Percentiles rank a stretch among this genome's conserved stretches.
Conservation (phyloP, 2,113 vertebrate species). For the Peromyscus californicus region DNA sequence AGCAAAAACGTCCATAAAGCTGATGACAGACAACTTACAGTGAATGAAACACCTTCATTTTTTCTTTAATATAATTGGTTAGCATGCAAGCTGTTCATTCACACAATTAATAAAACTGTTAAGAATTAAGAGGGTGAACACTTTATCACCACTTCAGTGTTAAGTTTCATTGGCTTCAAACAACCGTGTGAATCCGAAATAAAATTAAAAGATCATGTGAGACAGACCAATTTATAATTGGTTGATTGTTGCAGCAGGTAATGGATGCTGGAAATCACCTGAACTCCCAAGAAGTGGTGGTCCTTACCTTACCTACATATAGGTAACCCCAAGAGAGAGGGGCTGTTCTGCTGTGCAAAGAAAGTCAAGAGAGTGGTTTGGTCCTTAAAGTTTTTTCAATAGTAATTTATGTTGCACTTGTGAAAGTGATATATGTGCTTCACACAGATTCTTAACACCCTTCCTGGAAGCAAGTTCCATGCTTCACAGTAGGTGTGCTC, state of each 20-base stretch:
- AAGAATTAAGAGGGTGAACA: slow-evolving; percentile 41
- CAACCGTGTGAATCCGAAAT: slow-evolving; percentile 61
- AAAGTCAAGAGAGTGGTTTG: slow-evolving; percentile 50
- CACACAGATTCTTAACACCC: neutral
- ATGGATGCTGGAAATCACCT: neutral
- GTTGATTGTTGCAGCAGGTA: neutral
- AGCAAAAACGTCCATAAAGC: neutral
- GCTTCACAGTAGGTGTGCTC: slow-evolving; percentile 37
- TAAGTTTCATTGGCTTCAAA: slow-evolving; percentile 56
- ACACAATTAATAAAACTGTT: slow-evolving; percentile 66
- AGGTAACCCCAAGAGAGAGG: slow-evolving; percentile 59
- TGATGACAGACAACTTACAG: slow-evolving; percentile 32
- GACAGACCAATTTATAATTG: slow-evolving; percentile 33
- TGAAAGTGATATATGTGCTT: slow-evolving; percentile 51
- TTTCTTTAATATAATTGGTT: slow-evolving; percentile 60
- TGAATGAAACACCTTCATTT: slow-evolving; percentile 37
- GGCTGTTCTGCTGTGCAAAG: slow-evolving; percentile 34
- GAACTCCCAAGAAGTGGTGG: neutral
- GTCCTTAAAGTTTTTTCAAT: slow-evolving; percentile 39
- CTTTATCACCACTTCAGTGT: slow-evolving; percentile 50
- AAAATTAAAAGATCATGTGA: slow-evolving; percentile 60
- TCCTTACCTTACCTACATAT: neutral
- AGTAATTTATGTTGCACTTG: slow-evolving; percentile 67
- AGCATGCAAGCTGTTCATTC: slow-evolving; percentile 45
- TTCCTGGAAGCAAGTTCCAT: slow-evolving; percentile 26